phyloP scores from a whole-genome alignment of 2,888 invertebrate genomes.

The Thecophora atra region DNA sequence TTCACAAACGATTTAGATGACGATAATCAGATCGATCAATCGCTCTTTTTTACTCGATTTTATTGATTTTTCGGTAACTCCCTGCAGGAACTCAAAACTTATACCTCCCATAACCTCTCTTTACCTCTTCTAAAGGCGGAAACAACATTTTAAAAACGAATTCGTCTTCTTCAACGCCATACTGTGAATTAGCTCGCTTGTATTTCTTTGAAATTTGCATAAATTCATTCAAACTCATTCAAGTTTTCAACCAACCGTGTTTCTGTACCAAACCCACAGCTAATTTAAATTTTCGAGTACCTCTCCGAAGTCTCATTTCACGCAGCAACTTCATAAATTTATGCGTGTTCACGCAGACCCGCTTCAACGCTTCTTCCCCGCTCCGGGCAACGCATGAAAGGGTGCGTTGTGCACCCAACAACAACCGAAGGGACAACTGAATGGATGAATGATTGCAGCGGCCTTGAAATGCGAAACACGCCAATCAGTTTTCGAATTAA shows the following conservation, averaged over 20 bases:
- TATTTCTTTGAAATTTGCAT: background rate
- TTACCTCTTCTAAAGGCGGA: too few relatives aligned
- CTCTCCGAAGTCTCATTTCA: background rate
- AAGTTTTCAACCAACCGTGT: background rate
- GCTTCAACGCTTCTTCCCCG: background rate
- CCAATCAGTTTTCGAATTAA: background rate
- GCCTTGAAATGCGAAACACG: conserved; percentile 22
- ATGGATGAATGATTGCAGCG: background rate
- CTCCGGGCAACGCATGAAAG: background rate
- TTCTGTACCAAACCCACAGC: conserved; percentile 10
- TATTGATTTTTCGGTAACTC: too few relatives aligned
- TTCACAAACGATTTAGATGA: background rate
- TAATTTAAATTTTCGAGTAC: conserved; percentile 11
- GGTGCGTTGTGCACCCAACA: background rate
- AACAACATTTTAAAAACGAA: background rate
- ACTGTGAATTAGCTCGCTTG: background rate
- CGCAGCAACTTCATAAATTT: background rate
- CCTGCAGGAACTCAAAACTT: too few relatives aligned
- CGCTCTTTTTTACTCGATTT: background rate
- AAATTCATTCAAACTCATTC: background rate
- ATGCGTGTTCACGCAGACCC: conserved; percentile 4
- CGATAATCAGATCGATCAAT: background rate
- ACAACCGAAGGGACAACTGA: background rate
- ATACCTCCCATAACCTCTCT: too few relatives aligned
- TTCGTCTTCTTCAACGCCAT: conserved; percentile 14